phyloP scores from a whole-genome alignment of 2,888 invertebrate genomes.

The Eupithecia subfuscata region DNA sequence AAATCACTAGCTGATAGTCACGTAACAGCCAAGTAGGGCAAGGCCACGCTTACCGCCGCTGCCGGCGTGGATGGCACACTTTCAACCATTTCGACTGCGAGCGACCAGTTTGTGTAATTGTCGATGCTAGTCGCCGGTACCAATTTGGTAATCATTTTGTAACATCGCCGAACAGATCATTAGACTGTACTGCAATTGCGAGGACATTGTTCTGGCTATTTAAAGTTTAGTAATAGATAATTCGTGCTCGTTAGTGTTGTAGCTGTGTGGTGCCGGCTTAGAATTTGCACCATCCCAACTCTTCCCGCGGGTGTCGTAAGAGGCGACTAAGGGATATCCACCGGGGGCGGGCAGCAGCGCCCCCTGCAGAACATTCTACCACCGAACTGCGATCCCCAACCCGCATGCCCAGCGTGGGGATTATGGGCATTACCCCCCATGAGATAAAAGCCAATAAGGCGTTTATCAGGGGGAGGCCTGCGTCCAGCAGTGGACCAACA shows the following conservation, averaged over 20 bases:
- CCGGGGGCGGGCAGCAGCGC: too few species aligned
- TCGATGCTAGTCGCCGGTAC: slow-evolving; percentile 42
- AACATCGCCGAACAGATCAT: slow-evolving; percentile 46
- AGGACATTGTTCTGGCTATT: slow-evolving; percentile 20
- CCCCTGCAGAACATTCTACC: too few species aligned
- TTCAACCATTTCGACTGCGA: slow-evolving; percentile 58
- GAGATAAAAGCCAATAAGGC: too few species aligned
- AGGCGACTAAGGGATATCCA: too few species aligned
- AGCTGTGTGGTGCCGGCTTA: too few species aligned
- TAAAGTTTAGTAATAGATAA: neutral
- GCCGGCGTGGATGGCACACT: slow-evolving; percentile 66
- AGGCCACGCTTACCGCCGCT: slow-evolving; percentile 60
- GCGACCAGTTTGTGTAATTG: slow-evolving; percentile 56
- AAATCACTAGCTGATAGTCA: slow-evolving; percentile 35
- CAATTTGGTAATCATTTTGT: slow-evolving; percentile 49
- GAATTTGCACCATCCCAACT: too few species aligned
- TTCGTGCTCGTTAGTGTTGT: slow-evolving; percentile 16
- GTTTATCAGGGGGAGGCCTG: too few species aligned
- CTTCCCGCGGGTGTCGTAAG: too few species aligned
- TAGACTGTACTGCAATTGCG: slow-evolving; percentile 32
- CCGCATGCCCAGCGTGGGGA: too few species aligned
- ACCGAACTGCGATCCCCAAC: too few species aligned
- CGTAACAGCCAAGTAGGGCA: slow-evolving; percentile 56
- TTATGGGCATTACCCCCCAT: too few species aligned
- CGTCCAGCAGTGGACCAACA: too few species aligned